Evolutionary conservation across 2,888 invertebrate genomes (phyloP), one percentile per base, ranked within the genome.

Genomic region (Axea sp.): DNA sequence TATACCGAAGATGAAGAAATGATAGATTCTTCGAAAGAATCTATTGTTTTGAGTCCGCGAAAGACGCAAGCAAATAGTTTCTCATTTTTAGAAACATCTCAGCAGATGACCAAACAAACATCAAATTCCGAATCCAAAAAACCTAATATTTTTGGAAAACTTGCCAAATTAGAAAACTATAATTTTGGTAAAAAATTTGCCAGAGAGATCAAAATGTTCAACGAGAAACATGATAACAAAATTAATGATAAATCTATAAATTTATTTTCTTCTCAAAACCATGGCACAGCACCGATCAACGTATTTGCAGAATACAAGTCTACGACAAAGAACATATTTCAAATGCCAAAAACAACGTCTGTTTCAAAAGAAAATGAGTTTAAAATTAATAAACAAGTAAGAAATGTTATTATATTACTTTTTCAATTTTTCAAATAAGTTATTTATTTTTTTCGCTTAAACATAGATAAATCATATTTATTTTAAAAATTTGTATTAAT

Each of bases 1-100:
- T 80, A 81, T 28, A 69, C 73, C 43, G 81, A 82, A 6, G 82
- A 82, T 8, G 79, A 80, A 17, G 49, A 76, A 5, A 60, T 41
- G 35, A 11, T 12, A 11, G 65, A 41, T 7, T 49, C 35, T 11
- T 31, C 60, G 0, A 31, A 31, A 17, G 49, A 31, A 12, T 30
- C 30, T 6, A 2, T 7, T 9, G 3, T 9, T 12, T 3, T n/a
- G 0, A 39, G 22, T 17, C 49, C 49, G 6, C 3, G 11, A 0
- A 12, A 41, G 4, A 37, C 4, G 0, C 3, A 3, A 0, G 12
- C 5, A 1, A 9, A 37, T 1, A 30, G 19, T n/a, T 47, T 59
- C 5, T 26, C 39, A 19, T 49, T 47, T 9, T 17, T 30, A 6
- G 2, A 28, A 9, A n/a, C n/a, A n/a, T n/a, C n/a, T n/a, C n/a